A percentile compares a stretch with the other conserved stretches of the same genome.
Evolutionary conservation across 2,797 vertebrate species (phyloP).

Genomic region (Acanthurus lineatus): DNA sequence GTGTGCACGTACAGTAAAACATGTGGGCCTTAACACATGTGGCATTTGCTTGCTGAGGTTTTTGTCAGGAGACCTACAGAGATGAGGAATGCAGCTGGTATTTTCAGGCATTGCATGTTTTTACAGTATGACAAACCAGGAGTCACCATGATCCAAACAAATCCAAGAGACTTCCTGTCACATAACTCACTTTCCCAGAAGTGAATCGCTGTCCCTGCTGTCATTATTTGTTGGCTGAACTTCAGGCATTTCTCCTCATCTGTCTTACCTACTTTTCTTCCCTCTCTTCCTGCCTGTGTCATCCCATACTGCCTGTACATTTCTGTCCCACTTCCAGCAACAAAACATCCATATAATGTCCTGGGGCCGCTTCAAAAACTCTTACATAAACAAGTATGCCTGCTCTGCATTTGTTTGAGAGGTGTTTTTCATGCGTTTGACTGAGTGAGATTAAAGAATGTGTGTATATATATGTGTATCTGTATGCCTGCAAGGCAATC

Average conservation of each 20-base stretch:
- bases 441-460: slow-evolving; percentile 34
- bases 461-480: slow-evolving; percentile 1
- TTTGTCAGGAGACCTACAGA: slow-evolving; percentile 33
- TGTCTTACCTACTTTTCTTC: slow-evolving; percentile 21
- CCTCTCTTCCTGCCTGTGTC: slow-evolving; percentile 28
- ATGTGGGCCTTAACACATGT: slow-evolving; percentile 28
- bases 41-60: slow-evolving; percentile 15
- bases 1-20: neutral
- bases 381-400: slow-evolving; percentile 71
- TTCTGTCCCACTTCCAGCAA: slow-evolving; percentile 58
- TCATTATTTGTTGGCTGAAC: slow-evolving; percentile 53
- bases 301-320: slow-evolving; percentile 33
- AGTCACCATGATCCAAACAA: slow-evolving; percentile 48
- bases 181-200: slow-evolving; percentile 68
- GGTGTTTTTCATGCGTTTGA: slow-evolving; percentile 35
- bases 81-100: slow-evolving; percentile 64
- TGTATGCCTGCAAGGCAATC: slow-evolving; percentile 46
- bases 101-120: slow-evolving; percentile 22
- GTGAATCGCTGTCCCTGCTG: slow-evolving; percentile 49
- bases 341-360: slow-evolving; percentile 45
- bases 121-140: slow-evolving; percentile 50
- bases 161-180: slow-evolving; percentile 68
- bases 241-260: slow-evolving; percentile 44
- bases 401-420: slow-evolving; percentile 46
- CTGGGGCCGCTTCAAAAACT: slow-evolving; percentile 55